Conservation (phyloP, 2,797 vertebrate genomes). For the Miopithecus talapoin region DNA sequence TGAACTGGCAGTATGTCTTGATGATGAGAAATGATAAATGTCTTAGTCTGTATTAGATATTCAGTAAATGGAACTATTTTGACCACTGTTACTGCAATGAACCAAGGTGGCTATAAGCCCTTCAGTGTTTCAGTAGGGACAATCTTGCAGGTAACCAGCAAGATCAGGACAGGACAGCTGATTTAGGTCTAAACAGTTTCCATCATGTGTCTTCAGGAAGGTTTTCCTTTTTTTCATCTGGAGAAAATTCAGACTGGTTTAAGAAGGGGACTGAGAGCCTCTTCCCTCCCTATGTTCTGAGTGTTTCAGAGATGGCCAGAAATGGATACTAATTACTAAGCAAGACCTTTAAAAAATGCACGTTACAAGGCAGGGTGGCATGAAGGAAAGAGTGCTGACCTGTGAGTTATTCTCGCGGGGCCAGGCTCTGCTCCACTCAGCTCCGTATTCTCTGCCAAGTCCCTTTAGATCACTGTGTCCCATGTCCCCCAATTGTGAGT, state of each 20-base stretch:
- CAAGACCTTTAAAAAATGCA: background rate
- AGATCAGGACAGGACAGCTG: background rate
- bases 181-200: background rate
- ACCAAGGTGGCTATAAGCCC: background rate
- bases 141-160: background rate
- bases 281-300: background rate
- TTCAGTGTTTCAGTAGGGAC: background rate
- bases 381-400: background rate
- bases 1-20: background rate
- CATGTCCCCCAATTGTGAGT: background rate
- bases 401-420: accelerated
- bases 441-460: background rate
- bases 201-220: background rate
- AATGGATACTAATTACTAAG: background rate
- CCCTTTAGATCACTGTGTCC: background rate
- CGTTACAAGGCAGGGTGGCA: background rate
- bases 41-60: background rate
- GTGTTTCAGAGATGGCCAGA: constrained; percentile 29
- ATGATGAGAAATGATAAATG: background rate
- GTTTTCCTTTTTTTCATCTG: background rate
- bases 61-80: background rate
- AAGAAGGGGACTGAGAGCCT: background rate
- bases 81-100: background rate
- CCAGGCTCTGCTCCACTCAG: background rate
- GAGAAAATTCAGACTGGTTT: background rate